phyloP scores from a whole-genome alignment of 2,888 invertebrate genomes.

The Latheticus oryzae region DNA sequence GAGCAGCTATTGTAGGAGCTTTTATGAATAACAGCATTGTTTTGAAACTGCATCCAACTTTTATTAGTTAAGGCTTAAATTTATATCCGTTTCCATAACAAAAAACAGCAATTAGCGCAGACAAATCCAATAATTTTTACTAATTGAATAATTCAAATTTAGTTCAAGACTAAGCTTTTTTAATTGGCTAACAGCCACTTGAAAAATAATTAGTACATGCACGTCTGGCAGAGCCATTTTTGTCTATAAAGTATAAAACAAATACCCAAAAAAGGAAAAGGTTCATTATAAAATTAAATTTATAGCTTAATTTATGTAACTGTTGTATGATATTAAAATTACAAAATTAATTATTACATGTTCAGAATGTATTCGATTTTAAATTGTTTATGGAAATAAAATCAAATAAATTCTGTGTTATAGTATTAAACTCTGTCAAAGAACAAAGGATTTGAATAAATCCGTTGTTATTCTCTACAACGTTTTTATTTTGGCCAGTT shows the following conservation, averaged over 20 bases:
- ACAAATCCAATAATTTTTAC: slow-evolving; percentile 16
- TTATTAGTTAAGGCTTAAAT: slow-evolving; percentile 10
- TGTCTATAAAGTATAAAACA: slow-evolving; percentile 13
- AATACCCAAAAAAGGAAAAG: slow-evolving; percentile 15
- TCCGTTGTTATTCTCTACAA: neutral
- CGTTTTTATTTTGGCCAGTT: slow-evolving; percentile 4
- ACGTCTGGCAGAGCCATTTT: neutral
- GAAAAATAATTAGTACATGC: slow-evolving; percentile 7
- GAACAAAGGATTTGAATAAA: slow-evolving; percentile 8
- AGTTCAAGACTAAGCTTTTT: neutral
- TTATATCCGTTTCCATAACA: slow-evolving; percentile 4
- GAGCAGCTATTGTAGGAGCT: slow-evolving; percentile 13
- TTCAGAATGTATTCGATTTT: slow-evolving; percentile 9
- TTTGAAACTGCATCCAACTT: slow-evolving; percentile 10
- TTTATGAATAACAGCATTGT: slow-evolving; percentile 13
- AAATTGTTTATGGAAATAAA: slow-evolving; percentile 3
- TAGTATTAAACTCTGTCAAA: neutral
- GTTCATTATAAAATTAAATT: slow-evolving; percentile 12
- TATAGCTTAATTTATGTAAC: slow-evolving; percentile 21
- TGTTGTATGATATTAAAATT: slow-evolving; percentile 21
- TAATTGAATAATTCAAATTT: neutral
- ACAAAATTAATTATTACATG: too few relatives aligned
- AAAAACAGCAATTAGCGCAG: slow-evolving; percentile 16
- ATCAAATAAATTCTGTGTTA: neutral
- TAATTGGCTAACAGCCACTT: neutral